Conservation (phyloP, 2,113 vertebrate species). For the Sphyrna mokarran region DNA sequence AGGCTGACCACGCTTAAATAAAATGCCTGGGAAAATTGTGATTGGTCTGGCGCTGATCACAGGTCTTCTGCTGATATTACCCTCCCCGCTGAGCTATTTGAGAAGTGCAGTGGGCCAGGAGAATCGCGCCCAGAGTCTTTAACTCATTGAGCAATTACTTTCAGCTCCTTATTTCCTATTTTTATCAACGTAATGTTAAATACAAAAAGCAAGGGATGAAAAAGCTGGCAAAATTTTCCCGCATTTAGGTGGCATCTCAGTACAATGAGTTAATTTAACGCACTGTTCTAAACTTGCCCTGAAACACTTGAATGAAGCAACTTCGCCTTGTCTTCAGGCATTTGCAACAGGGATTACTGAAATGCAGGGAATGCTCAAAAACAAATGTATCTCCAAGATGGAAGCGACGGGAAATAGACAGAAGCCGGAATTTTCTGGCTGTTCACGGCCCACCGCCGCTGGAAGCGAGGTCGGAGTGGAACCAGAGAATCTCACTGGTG, state of each 20-base stretch:
- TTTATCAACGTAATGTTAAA: not conserved
- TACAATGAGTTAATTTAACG: not conserved
- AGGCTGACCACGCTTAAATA: too few species aligned
- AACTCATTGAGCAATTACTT: not conserved
- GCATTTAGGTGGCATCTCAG: not conserved
- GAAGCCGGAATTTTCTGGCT: not conserved
- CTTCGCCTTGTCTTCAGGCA: not conserved
- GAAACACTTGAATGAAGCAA: not conserved
- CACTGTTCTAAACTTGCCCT: too few species aligned
- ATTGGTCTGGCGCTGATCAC: too few species aligned
- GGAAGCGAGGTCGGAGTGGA: too few species aligned
- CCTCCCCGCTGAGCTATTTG: too few species aligned
- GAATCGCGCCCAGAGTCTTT: not conserved
- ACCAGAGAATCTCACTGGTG: too few species aligned
- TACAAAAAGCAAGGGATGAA: not conserved
- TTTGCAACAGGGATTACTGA: not conserved
- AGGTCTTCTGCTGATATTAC: too few species aligned
- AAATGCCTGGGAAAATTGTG: too few species aligned
- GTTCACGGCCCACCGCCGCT: too few species aligned
- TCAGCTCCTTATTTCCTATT: not conserved
- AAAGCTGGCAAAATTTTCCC: not conserved
- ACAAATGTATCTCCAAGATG: not conserved
- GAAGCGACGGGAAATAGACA: not conserved
- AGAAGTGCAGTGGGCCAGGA: too few species aligned
- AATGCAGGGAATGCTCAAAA: not conserved